Percentiles rank a stretch among this genome's conserved stretches.
These are phyloP conservation scores for Malurus melanocephalus DNA, from an alignment of 2,113 vertebrate species.

Conservation along the genomic window DNA sequence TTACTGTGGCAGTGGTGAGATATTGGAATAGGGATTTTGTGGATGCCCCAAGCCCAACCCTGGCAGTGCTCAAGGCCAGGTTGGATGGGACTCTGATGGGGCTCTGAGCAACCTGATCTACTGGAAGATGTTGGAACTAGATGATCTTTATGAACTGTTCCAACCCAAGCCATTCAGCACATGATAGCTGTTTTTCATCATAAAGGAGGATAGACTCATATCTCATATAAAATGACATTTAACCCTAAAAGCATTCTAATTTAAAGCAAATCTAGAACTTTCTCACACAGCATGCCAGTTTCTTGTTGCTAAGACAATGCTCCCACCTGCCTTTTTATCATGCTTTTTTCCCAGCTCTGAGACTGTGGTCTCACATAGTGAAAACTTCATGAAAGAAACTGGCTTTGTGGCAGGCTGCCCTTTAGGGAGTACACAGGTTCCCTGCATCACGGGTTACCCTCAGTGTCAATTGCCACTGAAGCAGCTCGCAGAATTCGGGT, in stretches of 20 bases:
- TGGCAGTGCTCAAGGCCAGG: background rate
- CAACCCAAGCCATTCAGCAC: background rate
- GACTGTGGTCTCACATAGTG: background rate
- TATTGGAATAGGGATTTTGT: background rate
- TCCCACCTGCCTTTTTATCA: background rate
- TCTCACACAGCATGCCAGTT: background rate
- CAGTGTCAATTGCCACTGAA: background rate
- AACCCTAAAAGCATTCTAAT: background rate
- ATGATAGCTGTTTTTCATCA: background rate
- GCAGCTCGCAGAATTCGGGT: accelerated
- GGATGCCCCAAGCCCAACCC: background rate
- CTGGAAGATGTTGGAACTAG: background rate
- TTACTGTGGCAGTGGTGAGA: background rate
- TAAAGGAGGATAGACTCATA: background rate
- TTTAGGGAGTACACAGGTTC: background rate
- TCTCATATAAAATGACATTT: background rate
- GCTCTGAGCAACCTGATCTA: background rate
- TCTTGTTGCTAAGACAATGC: background rate
- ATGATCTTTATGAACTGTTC: background rate
- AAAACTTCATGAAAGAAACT: background rate
- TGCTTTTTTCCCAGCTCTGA: accelerated
- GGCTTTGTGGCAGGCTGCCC: background rate
- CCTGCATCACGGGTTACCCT: background rate
- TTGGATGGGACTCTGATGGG: background rate
- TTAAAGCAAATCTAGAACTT: background rate